Base-by-base conservation (phyloP, 1,140 invertebrate genomes). In the Oncopodura yosiiana region DNA sequence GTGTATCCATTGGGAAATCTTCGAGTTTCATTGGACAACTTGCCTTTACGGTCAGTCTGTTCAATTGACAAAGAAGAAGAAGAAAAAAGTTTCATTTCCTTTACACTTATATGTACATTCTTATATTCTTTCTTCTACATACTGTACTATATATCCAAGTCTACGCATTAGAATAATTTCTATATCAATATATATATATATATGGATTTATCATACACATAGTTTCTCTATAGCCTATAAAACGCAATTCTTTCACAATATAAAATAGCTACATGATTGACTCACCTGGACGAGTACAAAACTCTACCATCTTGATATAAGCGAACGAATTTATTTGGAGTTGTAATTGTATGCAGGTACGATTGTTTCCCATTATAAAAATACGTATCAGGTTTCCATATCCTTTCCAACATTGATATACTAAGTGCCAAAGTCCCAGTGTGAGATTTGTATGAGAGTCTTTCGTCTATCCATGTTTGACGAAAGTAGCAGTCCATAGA, bases 1-100 rank as follows among this genome's bases (percentile, higher is more conserved):
- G 87, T 18, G 80, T 82, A 69, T 93, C 89, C 85, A 93, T 90
- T 1, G 91, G 91, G 69, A 93, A 94, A 64, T 89, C 81, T 69
- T 86, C 82, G 32, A 94, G 71, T 69, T 89, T 84, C 90, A 94
- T 94, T 3, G 87, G 87, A 70, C 91, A 94, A 32, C 82, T 84
- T 29, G 90, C 88, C 71, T 88, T 88, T 53, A 94, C 88, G 3
- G 91, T 94, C 59, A 94, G 71, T 60, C 88, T 87, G 27, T n/a
- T 6, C 6, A 44, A 27, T 23, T 26, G 71, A 37, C 75, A 75
- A 53, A 56, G 63, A 5, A 58, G 21, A 19, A 4, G n/a, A n/a
- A n/a, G n/a, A n/a, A n/a, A n/a, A n/a, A n/a, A n/a, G n/a, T n/a
- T n/a, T n/a, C n/a, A n/a, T n/a, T n/a, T n/a, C n/a, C n/a, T n/a